Percentiles rank a stretch among this genome's conserved stretches.
Evolutionary conservation across 92 coral and sea anemone species (phyloP).

Genomic region (Zoanthus solanderi): DNA sequence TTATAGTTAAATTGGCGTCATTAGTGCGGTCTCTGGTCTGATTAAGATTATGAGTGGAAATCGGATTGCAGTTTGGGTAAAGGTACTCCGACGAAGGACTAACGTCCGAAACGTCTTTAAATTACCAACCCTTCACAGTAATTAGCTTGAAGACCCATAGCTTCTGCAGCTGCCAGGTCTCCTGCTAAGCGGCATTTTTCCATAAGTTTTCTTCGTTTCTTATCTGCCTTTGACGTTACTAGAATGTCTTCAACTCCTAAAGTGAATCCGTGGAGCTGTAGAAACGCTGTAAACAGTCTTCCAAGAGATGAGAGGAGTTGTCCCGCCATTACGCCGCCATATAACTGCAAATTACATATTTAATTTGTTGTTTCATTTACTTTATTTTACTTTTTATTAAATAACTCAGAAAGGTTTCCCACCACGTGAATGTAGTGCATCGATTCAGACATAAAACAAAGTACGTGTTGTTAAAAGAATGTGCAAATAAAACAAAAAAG

Average conservation of each 20-base stretch:
- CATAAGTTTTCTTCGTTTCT: conserved; percentile 79
- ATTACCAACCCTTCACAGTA: conserved; percentile 79
- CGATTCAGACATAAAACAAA: too few species aligned
- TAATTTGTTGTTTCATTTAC: not conserved
- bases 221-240: conserved; percentile 81
- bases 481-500: too few species aligned
- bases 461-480: too few species aligned
- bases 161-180: conserved; percentile 78
- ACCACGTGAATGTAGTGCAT: too few species aligned
- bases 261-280: conserved; percentile 90
- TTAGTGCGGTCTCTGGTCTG: too few species aligned
- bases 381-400: not conserved
- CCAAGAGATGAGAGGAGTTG: conserved; percentile 89
- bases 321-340: conserved; percentile 93
- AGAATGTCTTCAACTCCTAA: conserved; percentile 96
- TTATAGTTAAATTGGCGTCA: too few species aligned
- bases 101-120: too few species aligned
- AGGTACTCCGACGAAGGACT: too few species aligned
- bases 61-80: too few species aligned
- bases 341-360: conserved; percentile 58
- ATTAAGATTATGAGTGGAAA: too few species aligned
- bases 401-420: too few species aligned
- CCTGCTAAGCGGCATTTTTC: conserved; percentile 85
- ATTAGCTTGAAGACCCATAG: conserved; percentile 72
- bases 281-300: conserved; percentile 88